These are phyloP conservation scores for Sylvia borin DNA, from an alignment of 2,797 vertebrate species.

Conservation along the genomic window DNA sequence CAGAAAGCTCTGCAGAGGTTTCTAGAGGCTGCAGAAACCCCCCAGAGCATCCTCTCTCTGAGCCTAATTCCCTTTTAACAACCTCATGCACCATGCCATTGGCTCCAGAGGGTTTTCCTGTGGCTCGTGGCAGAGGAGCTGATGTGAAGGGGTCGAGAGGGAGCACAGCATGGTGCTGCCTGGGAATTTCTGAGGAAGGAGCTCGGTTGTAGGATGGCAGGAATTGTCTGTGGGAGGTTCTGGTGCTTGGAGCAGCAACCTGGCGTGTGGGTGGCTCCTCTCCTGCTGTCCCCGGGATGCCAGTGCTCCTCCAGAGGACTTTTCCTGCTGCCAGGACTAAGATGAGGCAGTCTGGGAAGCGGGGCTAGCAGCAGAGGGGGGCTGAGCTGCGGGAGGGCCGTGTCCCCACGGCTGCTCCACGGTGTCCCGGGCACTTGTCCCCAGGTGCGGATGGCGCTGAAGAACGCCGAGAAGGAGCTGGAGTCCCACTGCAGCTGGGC, in stretches of 20 bases:
- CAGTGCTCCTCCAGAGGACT: not conserved
- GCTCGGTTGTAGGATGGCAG: too few relatives aligned
- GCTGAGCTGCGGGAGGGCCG: not conserved
- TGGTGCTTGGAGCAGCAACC: not conserved
- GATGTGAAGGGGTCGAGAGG: fast-evolving
- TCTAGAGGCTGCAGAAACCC: not conserved
- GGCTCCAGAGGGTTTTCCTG: not conserved
- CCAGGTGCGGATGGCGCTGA: slow-evolving; percentile 95
- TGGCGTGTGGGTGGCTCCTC: not conserved
- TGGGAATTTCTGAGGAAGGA: not conserved
- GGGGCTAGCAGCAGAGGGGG: not conserved
- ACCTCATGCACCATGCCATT: fast-evolving
- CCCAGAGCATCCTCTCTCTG: fast-evolving
- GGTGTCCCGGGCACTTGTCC: fast-evolving
- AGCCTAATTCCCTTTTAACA: not conserved
- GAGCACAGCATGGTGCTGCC: fast-evolving
- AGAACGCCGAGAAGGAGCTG: slow-evolving; percentile 95
- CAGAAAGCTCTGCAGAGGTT: not conserved
- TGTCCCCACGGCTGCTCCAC: not conserved
- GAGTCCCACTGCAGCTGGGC: slow-evolving; percentile 92
- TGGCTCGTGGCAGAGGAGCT: not conserved
- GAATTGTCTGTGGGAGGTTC: fast-evolving
- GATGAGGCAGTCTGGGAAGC: not conserved
- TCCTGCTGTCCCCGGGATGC: not conserved
- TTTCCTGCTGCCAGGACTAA: not conserved